phyloP scores from a whole-genome alignment of 2,888 invertebrate species.

The Lycia hirtaria region DNA sequence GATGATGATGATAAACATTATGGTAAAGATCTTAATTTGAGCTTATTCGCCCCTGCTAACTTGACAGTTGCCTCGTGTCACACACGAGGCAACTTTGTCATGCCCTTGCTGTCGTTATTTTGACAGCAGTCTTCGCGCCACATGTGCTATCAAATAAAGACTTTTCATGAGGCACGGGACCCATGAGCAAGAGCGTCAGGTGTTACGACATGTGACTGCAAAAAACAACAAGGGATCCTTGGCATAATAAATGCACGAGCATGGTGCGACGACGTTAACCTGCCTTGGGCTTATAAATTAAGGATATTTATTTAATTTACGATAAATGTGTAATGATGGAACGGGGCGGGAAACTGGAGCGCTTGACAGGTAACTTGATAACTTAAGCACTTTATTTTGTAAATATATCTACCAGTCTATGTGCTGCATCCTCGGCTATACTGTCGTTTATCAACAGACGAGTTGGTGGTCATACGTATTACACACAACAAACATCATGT shows the following conservation, averaged over 20 bases:
- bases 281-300: conserved; percentile 13
- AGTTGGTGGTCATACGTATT: too few species aligned
- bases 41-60: too few species aligned
- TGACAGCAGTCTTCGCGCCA: conserved; percentile 32
- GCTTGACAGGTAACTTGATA: too few species aligned
- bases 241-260: conserved; percentile 26
- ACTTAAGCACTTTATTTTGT: too few species aligned
- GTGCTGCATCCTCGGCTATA: too few species aligned
- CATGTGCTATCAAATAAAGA: conserved; percentile 41
- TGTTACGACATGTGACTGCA: conserved; percentile 67
- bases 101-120: neutral
- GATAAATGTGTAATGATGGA: neutral
- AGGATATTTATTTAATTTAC: neutral
- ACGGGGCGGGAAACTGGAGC: too few species aligned
- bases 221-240: conserved; percentile 47
- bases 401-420: too few species aligned
- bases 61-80: too few species aligned
- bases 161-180: conserved; percentile 52
- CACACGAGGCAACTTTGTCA: neutral
- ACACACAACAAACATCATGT: too few species aligned
- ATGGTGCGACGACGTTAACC: conserved; percentile 18
- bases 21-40: too few species aligned
- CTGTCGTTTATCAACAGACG: too few species aligned
- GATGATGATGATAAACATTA: too few species aligned
- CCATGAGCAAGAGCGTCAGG: conserved; percentile 69